Percentiles rank a stretch among this genome's conserved stretches.
Conservation (phyloP, 2,113 vertebrate genomes). For the Equus przewalskii region DNA sequence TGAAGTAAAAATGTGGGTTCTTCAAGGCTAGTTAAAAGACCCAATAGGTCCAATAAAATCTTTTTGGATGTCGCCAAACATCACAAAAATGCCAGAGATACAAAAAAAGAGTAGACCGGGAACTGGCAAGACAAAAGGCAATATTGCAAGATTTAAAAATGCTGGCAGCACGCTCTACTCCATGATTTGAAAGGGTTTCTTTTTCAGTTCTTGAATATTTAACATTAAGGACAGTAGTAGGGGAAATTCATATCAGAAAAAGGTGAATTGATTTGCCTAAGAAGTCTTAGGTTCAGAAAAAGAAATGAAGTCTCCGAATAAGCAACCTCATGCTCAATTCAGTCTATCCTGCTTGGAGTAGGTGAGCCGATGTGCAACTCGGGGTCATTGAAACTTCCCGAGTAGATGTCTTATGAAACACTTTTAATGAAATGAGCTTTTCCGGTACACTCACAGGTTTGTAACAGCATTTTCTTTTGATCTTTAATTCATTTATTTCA, state of each 20-base stretch:
- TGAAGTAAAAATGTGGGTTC: neutral
- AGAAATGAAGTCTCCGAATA: slow-evolving; percentile 39
- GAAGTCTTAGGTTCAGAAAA: neutral
- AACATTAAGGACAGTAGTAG: neutral
- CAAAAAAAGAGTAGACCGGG: neutral
- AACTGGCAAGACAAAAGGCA: neutral
- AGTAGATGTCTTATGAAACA: slow-evolving; percentile 32
- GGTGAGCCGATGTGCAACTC: neutral
- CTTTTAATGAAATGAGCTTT: slow-evolving; percentile 62
- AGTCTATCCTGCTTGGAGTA: neutral
- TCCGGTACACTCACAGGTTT: neutral
- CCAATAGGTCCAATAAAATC: neutral
- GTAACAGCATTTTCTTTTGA: slow-evolving; percentile 71
- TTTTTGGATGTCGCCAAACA: neutral
- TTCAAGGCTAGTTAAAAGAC: neutral
- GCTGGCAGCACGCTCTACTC: neutral
- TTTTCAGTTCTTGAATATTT: neutral
- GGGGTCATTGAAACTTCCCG: slow-evolving; percentile 10
- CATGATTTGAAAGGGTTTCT: neutral
- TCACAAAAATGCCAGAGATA: neutral
- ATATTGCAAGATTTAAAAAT: neutral
- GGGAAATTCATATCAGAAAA: neutral
- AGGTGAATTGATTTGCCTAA: slow-evolving; percentile 31
- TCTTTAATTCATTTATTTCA: slow-evolving; percentile 75
- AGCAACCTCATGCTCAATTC: slow-evolving; percentile 11